phyloP scores from a whole-genome alignment of 2,888 invertebrate genomes.

The Belgica antarctica region DNA sequence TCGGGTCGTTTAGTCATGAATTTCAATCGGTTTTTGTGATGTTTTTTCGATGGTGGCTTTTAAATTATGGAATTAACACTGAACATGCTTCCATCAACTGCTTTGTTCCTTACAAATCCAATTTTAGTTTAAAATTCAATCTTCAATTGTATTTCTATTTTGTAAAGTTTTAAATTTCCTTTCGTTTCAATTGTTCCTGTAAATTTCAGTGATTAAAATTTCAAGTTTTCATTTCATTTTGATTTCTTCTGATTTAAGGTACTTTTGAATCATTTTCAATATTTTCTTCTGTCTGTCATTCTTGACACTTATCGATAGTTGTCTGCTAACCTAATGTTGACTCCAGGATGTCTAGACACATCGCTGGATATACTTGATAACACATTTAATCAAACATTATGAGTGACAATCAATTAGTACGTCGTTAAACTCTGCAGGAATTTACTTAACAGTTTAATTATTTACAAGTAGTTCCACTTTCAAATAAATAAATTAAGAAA shows the following conservation, averaged over 20 bases:
- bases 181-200: background rate
- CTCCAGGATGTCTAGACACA: background rate
- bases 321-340: slow-evolving; percentile 12
- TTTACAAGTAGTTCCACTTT: background rate
- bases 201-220: background rate
- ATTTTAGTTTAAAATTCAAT: too few relatives aligned
- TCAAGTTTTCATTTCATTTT: too few relatives aligned
- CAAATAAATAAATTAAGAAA: background rate
- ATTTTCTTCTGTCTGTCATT: background rate
- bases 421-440: slow-evolving; percentile 15
- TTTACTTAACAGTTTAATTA: slow-evolving; percentile 5
- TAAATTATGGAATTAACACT: too few relatives aligned
- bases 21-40: too few relatives aligned
- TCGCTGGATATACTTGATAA: background rate
- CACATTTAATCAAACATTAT: slow-evolving; percentile 6
- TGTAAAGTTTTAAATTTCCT: background rate
- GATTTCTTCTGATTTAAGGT: background rate
- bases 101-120: too few relatives aligned
- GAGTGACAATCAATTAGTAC: slow-evolving; percentile 13
- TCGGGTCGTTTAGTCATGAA: too few relatives aligned
- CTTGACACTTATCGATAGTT: too few relatives aligned
- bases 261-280: background rate
- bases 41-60: too few relatives aligned
- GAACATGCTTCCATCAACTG: too few relatives aligned
- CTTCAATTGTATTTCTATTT: background rate